Percentiles rank a stretch among this genome's conserved stretches.
These are phyloP conservation scores for Leptobrachium ailaonicum DNA, from an alignment of 2,113 vertebrate genomes.

Conservation along the genomic window DNA sequence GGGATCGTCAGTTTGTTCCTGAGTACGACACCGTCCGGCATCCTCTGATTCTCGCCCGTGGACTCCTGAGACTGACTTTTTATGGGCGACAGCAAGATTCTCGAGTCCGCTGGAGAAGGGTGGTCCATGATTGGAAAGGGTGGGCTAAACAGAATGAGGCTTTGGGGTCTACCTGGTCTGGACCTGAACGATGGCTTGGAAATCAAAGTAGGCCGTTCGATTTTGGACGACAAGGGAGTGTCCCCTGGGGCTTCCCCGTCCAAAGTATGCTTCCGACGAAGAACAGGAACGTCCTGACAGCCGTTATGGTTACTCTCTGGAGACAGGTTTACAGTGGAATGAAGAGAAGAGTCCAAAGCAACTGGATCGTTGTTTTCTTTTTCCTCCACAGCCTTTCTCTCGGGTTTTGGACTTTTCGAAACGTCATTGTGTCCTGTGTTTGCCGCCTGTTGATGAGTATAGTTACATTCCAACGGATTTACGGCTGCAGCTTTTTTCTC, in stretches of 20 bases:
- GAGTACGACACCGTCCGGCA: constrained; percentile 77
- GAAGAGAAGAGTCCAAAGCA: constrained; percentile 57
- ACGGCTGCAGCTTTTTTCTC: constrained; percentile 63
- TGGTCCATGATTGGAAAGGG: constrained; percentile 97
- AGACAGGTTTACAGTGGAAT: constrained; percentile 56
- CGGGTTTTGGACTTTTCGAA: constrained; percentile 57
- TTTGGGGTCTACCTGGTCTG: constrained; percentile 89
- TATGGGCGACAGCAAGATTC: constrained; percentile 81
- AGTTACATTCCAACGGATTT: constrained; percentile 46
- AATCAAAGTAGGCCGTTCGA: constrained; percentile 74
- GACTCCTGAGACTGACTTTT: constrained; percentile 79
- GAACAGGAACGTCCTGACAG: constrained; percentile 69
- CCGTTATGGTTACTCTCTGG: constrained; percentile 62
- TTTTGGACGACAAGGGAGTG: constrained; percentile 76
- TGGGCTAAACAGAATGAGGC: constrained; percentile 94
- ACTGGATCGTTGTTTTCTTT: constrained; percentile 72
- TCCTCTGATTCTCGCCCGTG: constrained; percentile 72
- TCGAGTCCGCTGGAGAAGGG: constrained; percentile 76
- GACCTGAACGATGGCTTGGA: constrained; percentile 88
- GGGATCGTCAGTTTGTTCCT: constrained; percentile 97
- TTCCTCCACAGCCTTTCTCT: constrained; percentile 76
- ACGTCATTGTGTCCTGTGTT: constrained; percentile 58
- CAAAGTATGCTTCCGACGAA: constrained; percentile 79
- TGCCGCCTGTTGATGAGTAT: constrained; percentile 11
- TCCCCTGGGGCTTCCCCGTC: constrained; percentile 81